phyloP scores from a whole-genome alignment of 2,797 vertebrate species.

The Micropoecilia bifurca region DNA sequence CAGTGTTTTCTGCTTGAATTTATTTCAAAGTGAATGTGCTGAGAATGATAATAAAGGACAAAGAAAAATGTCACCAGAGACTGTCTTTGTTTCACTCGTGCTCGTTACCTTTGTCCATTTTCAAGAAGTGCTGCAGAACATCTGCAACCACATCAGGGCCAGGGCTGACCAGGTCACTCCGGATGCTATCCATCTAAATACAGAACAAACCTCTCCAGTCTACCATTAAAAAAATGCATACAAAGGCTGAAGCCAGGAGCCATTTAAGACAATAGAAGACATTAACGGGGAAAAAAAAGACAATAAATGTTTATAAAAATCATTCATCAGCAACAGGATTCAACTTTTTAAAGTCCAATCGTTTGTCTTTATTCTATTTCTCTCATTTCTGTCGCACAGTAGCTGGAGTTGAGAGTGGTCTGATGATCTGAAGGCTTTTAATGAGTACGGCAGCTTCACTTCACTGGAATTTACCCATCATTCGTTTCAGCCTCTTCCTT shows the following conservation, averaged over 20 bases:
- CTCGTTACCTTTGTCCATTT: conserved; percentile 1
- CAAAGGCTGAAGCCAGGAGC: conserved; percentile 1
- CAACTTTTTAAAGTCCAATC: neutral
- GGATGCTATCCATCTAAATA: neutral
- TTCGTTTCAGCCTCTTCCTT: neutral
- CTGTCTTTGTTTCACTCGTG: neutral
- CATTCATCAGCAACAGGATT: neutral
- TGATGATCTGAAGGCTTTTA: neutral
- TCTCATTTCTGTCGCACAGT: neutral
- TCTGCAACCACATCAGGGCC: neutral
- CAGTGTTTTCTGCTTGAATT: neutral
- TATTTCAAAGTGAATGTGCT: conserved; percentile 13
- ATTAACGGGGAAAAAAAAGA: neutral
- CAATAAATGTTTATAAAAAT: neutral
- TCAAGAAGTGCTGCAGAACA: neutral
- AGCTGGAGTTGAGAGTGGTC: neutral
- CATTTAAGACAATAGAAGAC: neutral
- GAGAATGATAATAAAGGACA: conserved; percentile 3
- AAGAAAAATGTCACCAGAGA: neutral
- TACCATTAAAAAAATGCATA: neutral
- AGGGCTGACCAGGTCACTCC: neutral
- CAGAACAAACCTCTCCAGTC: neutral
- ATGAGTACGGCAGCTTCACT: neutral
- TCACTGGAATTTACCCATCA: neutral
- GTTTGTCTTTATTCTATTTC: neutral